Conservation (phyloP, 2,888 invertebrate genomes). For the Andrena flavipes region DNA sequence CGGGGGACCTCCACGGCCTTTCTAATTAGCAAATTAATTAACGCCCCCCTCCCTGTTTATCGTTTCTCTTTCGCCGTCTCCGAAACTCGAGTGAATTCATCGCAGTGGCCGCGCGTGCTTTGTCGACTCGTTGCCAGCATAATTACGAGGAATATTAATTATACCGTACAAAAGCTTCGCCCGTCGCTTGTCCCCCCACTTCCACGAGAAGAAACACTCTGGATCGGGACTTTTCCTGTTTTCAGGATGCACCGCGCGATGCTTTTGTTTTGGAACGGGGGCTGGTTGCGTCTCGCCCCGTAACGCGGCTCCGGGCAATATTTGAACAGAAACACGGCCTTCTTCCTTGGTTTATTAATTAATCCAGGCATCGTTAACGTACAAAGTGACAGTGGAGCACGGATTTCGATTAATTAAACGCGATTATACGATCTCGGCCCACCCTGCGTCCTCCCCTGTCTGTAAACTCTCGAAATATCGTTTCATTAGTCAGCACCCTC, state of each 20-base stretch:
- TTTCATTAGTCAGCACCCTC: conserved; percentile 22
- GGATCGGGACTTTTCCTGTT: neutral
- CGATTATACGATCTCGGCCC: neutral
- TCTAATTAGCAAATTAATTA: conserved; percentile 56
- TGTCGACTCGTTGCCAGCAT: conserved; percentile 24
- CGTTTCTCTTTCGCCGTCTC: conserved; percentile 22
- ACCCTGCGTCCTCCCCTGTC: neutral
- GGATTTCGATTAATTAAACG: conserved; percentile 38
- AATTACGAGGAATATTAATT: conserved; percentile 52
- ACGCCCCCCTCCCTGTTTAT: conserved; percentile 37
- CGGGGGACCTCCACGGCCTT: neutral
- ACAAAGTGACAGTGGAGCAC: conserved; percentile 16
- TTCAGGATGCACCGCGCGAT: neutral
- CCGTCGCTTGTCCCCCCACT: neutral
- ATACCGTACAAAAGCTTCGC: neutral
- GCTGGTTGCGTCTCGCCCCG: neutral
- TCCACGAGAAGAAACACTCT: neutral
- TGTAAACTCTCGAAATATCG: neutral
- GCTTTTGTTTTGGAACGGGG: conserved; percentile 8
- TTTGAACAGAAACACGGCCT: conserved; percentile 4
- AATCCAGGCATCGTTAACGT: conserved; percentile 30
- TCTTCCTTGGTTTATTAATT: conserved; percentile 42
- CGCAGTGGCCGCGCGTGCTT: conserved; percentile 6
- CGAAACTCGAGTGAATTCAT: conserved; percentile 28
- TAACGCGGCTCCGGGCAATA: neutral